Evolutionary conservation across 1,140 invertebrate species (phyloP).

Genomic region (Magallana angulata): DNA sequence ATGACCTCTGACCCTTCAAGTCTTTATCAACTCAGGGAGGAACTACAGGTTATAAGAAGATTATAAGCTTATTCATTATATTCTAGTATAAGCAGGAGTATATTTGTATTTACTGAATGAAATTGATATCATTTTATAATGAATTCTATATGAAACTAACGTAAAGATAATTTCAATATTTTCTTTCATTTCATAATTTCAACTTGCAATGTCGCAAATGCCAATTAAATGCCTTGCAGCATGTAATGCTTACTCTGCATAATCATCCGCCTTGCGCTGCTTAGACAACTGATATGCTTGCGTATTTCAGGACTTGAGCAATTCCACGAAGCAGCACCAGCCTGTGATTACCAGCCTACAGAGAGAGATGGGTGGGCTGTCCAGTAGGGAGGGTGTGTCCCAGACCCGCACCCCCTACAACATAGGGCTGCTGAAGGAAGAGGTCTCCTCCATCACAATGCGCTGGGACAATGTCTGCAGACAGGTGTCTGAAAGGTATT

Average conservation of each 20-base stretch:
- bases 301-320: constrained; percentile 83
- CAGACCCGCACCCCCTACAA: constrained; percentile 84
- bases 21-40: constrained; percentile 81
- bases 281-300: neutral
- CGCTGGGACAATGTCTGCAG: constrained; percentile 95
- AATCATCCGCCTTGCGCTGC: neutral
- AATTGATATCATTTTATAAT: no score
- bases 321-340: constrained; percentile 81
- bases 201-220: no score
- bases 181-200: no score
- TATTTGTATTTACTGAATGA: no score
- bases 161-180: no score
- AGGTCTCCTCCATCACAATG: constrained; percentile 91
- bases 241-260: no score
- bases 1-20: constrained; percentile 90
- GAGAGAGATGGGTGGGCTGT: constrained; percentile 91
- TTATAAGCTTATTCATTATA: no score
- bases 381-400: constrained; percentile 91
- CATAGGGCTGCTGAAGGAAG: constrained; percentile 95
- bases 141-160: no score
- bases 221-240: no score
- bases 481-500: constrained; percentile 92
- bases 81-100: no score
- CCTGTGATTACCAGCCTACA: constrained; percentile 89
- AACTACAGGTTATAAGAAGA: constrained; percentile 70